phyloP scores from a whole-genome alignment of 2,888 invertebrate genomes.

The Scaeva pyrastri region DNA sequence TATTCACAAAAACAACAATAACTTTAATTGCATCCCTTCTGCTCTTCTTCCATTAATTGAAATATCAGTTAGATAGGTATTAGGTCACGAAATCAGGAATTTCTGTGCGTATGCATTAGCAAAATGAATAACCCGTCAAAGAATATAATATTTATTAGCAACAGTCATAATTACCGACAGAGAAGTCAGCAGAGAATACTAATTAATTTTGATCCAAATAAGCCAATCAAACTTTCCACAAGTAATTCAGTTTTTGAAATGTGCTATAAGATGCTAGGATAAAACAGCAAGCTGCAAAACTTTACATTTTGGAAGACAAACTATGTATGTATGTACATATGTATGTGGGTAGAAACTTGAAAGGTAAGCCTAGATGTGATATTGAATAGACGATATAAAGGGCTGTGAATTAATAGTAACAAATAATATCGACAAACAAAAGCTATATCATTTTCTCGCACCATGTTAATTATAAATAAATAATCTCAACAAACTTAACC shows the following conservation, averaged over 20 bases:
- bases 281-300: background rate
- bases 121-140: constrained; percentile 23
- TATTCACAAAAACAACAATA: background rate
- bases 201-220: constrained; percentile 66
- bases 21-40: too few species aligned
- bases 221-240: constrained; percentile 32
- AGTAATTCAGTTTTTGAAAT: background rate
- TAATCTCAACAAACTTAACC: constrained; percentile 36
- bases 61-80: background rate
- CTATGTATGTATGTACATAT: background rate
- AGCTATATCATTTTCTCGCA: constrained; percentile 19
- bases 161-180: constrained; percentile 30
- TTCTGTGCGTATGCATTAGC: constrained; percentile 11
- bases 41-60: background rate
- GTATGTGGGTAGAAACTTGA: background rate
- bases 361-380: background rate
- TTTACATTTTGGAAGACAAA: background rate
- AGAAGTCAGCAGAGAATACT: constrained; percentile 51
- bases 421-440: constrained; percentile 26
- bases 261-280: background rate
- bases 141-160: background rate
- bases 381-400: background rate
- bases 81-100: constrained; percentile 1
- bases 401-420: background rate
- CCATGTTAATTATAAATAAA: constrained; percentile 23